Conservation (phyloP, 2,797 vertebrate genomes). For the Synanceia verrucosa region DNA sequence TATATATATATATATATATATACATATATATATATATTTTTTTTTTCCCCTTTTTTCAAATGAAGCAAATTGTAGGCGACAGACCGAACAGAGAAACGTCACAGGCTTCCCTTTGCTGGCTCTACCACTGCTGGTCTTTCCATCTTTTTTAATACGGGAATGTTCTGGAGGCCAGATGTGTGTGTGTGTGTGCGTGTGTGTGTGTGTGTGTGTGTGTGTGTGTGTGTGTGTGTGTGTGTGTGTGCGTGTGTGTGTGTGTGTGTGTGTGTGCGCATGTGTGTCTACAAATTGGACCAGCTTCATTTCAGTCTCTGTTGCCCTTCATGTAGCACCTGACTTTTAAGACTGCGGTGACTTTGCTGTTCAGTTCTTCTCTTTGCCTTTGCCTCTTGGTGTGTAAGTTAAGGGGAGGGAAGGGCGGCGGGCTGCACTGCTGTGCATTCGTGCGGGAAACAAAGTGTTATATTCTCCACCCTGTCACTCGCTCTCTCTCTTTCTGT, state of each 20-base stretch:
- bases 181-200: no score
- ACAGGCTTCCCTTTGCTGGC: not conserved
- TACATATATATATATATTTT: no score
- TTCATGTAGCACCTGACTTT: constrained; percentile 59
- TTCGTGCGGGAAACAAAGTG: constrained; percentile 50
- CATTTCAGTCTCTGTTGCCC: constrained; percentile 23
- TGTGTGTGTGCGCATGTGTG: no score
- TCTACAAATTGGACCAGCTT: constrained; percentile 13
- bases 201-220: not conserved
- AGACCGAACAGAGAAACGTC: no score
- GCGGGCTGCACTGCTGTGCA: constrained; percentile 35
- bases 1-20: no score
- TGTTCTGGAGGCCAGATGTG: not conserved
- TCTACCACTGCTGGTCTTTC: not conserved
- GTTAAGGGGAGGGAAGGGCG: constrained; percentile 25
- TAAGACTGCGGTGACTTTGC: constrained; percentile 70
- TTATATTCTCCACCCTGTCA: constrained; percentile 17
- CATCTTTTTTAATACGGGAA: not conserved
- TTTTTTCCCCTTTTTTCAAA: no score
- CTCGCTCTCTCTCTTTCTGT: not conserved
- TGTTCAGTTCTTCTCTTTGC: constrained; percentile 61
- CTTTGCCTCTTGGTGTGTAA: constrained; percentile 62
- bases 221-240: not conserved
- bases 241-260: not conserved
- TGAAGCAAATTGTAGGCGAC: no score